Evolutionary conservation across 2,113 vertebrate genomes (phyloP).

Genomic region (Phyllostomus discolor): DNA sequence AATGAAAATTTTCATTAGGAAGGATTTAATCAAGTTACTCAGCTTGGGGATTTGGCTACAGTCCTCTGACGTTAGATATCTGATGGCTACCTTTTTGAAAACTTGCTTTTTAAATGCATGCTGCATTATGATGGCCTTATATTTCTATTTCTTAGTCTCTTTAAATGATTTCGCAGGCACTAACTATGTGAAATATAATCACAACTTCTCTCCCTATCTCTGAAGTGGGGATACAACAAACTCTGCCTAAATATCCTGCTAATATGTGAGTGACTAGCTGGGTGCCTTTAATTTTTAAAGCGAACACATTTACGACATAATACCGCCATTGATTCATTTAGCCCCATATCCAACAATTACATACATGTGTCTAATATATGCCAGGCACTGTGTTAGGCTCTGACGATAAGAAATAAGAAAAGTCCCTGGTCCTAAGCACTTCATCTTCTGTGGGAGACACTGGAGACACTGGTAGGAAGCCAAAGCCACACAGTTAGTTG

Average conservation of each 20-base stretch:
- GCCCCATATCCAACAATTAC: not conserved
- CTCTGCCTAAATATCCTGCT: not conserved
- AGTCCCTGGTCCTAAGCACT: not conserved
- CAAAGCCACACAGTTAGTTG: not conserved
- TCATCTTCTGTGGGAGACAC: not conserved
- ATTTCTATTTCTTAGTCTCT: not conserved
- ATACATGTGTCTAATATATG: not conserved
- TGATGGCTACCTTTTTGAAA: not conserved
- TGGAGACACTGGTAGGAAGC: not conserved
- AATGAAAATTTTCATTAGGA: not conserved
- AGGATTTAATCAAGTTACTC: not conserved
- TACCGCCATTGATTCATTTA: not conserved
- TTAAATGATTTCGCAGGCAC: not conserved
- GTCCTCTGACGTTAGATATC: not conserved
- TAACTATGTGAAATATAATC: not conserved
- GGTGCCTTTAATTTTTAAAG: not conserved
- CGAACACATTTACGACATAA: not conserved
- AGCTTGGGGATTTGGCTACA: not conserved
- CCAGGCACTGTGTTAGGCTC: not conserved
- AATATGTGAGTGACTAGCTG: not conserved
- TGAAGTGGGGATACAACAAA: not conserved
- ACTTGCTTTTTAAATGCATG: not conserved
- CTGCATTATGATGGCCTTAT: not conserved
- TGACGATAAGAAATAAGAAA: not conserved
- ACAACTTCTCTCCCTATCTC: not conserved